Evolutionary conservation across 2,797 vertebrate genomes (phyloP).

Genomic region (Sardinella longiceps): DNA sequence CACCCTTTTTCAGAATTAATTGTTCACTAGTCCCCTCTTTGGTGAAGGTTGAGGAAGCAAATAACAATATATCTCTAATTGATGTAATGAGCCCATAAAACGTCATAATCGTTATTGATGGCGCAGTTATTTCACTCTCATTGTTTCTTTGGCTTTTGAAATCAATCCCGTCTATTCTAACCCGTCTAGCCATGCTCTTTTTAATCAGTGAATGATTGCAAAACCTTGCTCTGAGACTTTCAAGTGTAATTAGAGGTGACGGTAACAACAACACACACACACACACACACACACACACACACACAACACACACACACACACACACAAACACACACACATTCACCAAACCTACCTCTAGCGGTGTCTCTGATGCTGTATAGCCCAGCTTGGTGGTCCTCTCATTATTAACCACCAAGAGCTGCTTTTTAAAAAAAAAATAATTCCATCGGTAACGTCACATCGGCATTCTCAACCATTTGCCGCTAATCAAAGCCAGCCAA

Average conservation of each 20-base stretch:
- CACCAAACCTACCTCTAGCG: background rate
- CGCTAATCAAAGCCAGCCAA: background rate
- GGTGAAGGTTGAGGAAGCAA: constrained; percentile 44
- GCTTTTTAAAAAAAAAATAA: no score
- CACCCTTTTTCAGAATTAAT: background rate
- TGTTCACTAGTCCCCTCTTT: constrained; percentile 8
- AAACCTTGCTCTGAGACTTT: background rate
- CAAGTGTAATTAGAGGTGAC: background rate
- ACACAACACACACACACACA: background rate
- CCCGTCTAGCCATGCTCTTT: background rate
- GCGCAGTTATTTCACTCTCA: background rate
- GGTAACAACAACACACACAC: background rate
- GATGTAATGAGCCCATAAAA: constrained; percentile 48
- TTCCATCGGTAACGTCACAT: no score
- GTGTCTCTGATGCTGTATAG: background rate
- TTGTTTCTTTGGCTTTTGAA: constrained; percentile 7
- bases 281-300: background rate
- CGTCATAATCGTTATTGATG: constrained; percentile 48
- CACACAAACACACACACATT: background rate
- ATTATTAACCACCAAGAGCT: background rate
- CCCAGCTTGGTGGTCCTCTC: no score
- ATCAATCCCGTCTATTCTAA: background rate
- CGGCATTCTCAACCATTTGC: background rate
- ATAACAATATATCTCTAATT: constrained; percentile 54
- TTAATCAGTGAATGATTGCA: background rate